Conservation (phyloP, 1,140 invertebrate species). For the Anagrus nilaparvatae region DNA sequence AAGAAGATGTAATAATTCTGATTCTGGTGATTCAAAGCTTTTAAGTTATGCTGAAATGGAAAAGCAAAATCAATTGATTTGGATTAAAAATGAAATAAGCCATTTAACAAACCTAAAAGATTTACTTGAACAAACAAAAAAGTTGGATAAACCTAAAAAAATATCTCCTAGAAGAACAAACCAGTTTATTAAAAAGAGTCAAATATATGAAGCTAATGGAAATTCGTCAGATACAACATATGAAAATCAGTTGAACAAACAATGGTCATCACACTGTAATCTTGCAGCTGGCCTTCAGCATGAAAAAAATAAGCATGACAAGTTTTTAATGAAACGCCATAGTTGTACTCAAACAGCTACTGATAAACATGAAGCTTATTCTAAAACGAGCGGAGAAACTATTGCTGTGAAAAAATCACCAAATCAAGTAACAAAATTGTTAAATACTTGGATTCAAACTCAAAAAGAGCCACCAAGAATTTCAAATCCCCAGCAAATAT, state of each 20-base stretch:
- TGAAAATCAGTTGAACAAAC: constrained; percentile 21
- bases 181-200: constrained; percentile 10
- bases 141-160: constrained; percentile 19
- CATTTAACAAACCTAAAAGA: constrained; percentile 43
- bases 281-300: constrained; percentile 23
- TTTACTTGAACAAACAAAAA: constrained; percentile 34
- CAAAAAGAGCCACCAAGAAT: not conserved
- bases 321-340: constrained; percentile 29
- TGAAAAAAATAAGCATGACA: constrained; percentile 9
- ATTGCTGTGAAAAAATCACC: constrained; percentile 15
- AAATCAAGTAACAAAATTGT: constrained; percentile 15
- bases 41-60: constrained; percentile 40
- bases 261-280: constrained; percentile 40
- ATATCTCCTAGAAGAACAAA: constrained; percentile 24
- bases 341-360: constrained; percentile 33
- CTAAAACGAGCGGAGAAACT: constrained; percentile 34
- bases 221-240: constrained; percentile 1
- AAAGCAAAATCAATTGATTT: constrained; percentile 41
- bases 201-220: not conserved
- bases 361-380: constrained; percentile 20
- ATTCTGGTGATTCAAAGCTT: constrained; percentile 29
- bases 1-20: constrained; percentile 25
- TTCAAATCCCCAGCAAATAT: not conserved
- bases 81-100: constrained; percentile 45
- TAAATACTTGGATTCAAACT: constrained; percentile 24